Base-by-base conservation (phyloP, 2,888 invertebrate genomes). In the Tineola bisselliella region DNA sequence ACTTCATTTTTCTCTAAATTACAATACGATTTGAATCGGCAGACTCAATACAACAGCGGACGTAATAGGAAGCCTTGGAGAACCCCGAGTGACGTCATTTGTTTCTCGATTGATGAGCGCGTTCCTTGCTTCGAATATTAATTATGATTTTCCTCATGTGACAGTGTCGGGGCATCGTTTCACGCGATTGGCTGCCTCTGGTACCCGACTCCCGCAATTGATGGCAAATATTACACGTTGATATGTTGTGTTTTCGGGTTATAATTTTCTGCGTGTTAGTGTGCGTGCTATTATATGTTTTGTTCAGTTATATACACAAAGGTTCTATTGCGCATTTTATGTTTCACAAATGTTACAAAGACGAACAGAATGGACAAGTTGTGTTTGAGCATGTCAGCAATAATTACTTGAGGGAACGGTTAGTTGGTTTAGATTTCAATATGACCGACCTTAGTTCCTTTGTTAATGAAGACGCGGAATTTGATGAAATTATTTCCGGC, bases 1-100 rank as follows among this genome's bases (percentile, higher is more conserved):
- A 59, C 59, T 59, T 59, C 59, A 59, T 59, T 59, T 59, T 31
- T 17, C 44, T 43, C 58, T 38, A 19, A 58, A 58, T 31, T 58
- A 59, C 54, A 52, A 52, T 52, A 11, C 3, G 54, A 19, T 25
- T 10, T 4, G 54, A 8, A 10, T 18, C 54, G 25, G 12, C 54
- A 54, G 17, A 54, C 54, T 54, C 25, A 54, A 54, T 54, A 54
- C 18, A 54, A 25, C 13, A 17, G n/a, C 19, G 54, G 48, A n/a
- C 48, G 18, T 12, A 54, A 25, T 25, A 3, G 19, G 5, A n/a
- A 54, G 17, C 54, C 54, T 54, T 54, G 54, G 11, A 25, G 54
- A 54, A 12, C 54, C 25, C 25, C 25, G 10, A 54, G 54, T 54
- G 54, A 54, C 54, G 54, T 54, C 54, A 54, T 19, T 54, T 54